These are phyloP conservation scores for Scaptomyza polygonia DNA, from an alignment of 2,888 invertebrate genomes.

Conservation along the genomic window DNA sequence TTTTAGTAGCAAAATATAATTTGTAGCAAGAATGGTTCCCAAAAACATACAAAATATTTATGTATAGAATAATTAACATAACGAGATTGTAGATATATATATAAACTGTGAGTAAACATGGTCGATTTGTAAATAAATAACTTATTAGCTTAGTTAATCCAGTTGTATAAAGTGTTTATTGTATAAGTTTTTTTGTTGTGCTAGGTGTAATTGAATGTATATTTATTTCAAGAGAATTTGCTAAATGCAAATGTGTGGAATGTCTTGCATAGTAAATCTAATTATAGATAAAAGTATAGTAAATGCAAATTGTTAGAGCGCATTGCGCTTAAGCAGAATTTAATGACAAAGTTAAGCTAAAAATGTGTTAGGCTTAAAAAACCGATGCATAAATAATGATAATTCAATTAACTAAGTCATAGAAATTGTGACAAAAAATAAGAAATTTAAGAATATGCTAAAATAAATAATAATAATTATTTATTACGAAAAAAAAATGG, in stretches of 20 bases:
- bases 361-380: slow-evolving; percentile 64
- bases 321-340: slow-evolving; percentile 52
- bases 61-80: background rate
- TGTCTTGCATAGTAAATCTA: slow-evolving; percentile 63
- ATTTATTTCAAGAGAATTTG: slow-evolving; percentile 25
- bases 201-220: slow-evolving; percentile 33
- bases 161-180: slow-evolving; percentile 49
- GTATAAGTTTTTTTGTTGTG: slow-evolving; percentile 41
- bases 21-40: slow-evolving; percentile 70
- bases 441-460: slow-evolving; percentile 49
- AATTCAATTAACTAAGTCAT: slow-evolving; percentile 48
- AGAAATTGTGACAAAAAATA: slow-evolving; percentile 54
- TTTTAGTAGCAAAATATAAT: slow-evolving; percentile 70
- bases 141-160: slow-evolving; percentile 20
- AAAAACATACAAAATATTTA: slow-evolving; percentile 24
- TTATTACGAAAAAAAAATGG: no score
- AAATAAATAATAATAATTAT: slow-evolving; percentile 51
- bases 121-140: slow-evolving; percentile 43
- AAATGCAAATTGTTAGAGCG: slow-evolving; percentile 57
- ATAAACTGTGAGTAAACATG: slow-evolving; percentile 13
- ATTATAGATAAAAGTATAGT: slow-evolving; percentile 25
- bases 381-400: slow-evolving; percentile 53
- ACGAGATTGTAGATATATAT: slow-evolving; percentile 3
- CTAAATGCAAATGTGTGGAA: slow-evolving; percentile 39
- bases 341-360: slow-evolving; percentile 65